phyloP scores from a whole-genome alignment of 1,140 invertebrate genomes.

The Polyergus mexicanus region DNA sequence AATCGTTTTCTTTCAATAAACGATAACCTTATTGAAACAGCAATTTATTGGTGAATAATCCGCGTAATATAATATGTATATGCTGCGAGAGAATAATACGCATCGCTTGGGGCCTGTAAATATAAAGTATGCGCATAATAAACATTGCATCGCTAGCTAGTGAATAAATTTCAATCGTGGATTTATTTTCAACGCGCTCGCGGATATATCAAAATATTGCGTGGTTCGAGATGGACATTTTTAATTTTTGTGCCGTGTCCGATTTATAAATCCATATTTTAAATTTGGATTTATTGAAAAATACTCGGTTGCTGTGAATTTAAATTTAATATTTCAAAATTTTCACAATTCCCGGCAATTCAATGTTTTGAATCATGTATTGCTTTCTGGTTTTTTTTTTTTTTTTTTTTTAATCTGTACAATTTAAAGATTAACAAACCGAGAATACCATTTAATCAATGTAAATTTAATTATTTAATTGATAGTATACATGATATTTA shows the following conservation, averaged over 20 bases:
- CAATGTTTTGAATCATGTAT: neutral
- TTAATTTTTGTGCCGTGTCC: neutral
- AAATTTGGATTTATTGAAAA: constrained; percentile 11
- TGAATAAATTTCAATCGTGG: constrained; percentile 37
- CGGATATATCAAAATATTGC: constrained; percentile 29
- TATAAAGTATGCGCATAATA: constrained; percentile 32
- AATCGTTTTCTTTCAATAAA: constrained; percentile 25
- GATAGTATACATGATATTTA: neutral
- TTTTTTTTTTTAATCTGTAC: neutral
- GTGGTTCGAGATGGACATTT: constrained; percentile 1
- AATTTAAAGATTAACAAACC: neutral
- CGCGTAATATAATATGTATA: neutral
- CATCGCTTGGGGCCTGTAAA: constrained; percentile 4
- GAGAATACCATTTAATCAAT: neutral
- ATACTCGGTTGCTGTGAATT: neutral
- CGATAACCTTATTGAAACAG: constrained; percentile 15
- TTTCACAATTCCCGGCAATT: neutral
- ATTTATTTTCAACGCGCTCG: constrained; percentile 15
- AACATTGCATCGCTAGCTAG: constrained; percentile 14
- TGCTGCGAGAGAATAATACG: neutral
- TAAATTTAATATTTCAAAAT: constrained; percentile 30
- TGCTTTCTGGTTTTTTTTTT: neutral
- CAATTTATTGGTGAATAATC: constrained; percentile 37
- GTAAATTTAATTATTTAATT: constrained; percentile 1
- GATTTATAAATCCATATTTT: constrained; percentile 36